Conservation (phyloP, 2,113 vertebrate genomes). For the Butorides virescens region DNA sequence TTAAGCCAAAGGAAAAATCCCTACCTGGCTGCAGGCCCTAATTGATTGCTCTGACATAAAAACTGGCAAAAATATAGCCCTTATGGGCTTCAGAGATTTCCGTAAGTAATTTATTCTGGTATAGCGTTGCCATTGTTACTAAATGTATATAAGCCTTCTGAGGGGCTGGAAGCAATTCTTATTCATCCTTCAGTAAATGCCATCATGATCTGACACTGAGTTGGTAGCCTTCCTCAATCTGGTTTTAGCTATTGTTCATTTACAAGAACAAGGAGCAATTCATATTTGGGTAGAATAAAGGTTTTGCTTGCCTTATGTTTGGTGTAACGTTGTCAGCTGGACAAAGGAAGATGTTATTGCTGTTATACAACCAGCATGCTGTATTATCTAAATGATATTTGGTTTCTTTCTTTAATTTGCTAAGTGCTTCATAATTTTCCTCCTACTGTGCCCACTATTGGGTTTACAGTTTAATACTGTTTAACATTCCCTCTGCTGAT, state of each 20-base stretch:
- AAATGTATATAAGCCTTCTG: background rate
- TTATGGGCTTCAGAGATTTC: background rate
- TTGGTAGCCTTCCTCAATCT: background rate
- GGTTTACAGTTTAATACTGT: background rate
- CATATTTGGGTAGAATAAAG: background rate
- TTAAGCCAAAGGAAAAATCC: conserved; percentile 7
- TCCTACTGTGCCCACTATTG: background rate
- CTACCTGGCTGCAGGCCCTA: background rate
- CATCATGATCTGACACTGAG: background rate
- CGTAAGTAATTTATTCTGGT: background rate
- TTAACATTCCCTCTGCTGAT: background rate
- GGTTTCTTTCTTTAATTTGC: conserved; percentile 1
- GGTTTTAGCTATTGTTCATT: background rate
- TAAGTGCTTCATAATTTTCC: background rate
- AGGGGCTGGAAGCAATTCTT: background rate
- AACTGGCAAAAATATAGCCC: background rate
- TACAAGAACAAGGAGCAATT: background rate
- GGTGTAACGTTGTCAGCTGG: background rate
- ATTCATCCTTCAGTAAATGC: background rate
- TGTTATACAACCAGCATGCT: background rate
- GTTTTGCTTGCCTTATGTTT: background rate
- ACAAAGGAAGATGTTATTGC: background rate
- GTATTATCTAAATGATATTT: background rate
- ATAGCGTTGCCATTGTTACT: background rate
- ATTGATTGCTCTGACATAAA: background rate